These are phyloP conservation scores for Stigmatopora argus DNA, from an alignment of 2,113 vertebrate genomes.

Conservation along the genomic window DNA sequence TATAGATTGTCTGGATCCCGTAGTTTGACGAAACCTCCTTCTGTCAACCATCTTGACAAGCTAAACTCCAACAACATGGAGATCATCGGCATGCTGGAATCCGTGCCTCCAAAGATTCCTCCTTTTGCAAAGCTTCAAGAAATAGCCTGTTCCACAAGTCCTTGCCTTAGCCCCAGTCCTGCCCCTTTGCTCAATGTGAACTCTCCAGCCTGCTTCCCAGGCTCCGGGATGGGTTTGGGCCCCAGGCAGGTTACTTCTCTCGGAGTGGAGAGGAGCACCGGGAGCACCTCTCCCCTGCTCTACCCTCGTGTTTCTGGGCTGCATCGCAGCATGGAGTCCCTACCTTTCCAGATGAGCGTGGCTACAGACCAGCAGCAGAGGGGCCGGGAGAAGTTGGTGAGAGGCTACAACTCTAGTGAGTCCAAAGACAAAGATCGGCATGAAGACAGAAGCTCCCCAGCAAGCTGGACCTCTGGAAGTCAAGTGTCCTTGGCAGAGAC, in stretches of 20 bases:
- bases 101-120: slow-evolving; percentile 67
- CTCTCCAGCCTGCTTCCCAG: slow-evolving; percentile 84
- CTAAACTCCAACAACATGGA: slow-evolving; percentile 86
- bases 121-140: slow-evolving; percentile 79
- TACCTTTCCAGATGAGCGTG: slow-evolving; percentile 88
- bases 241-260: slow-evolving; percentile 62
- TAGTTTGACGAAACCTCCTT: slow-evolving; percentile 81
- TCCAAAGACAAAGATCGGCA: slow-evolving; percentile 53
- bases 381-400: slow-evolving; percentile 38
- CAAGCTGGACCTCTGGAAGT: slow-evolving; percentile 54
- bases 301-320: slow-evolving; percentile 85
- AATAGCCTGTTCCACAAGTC: slow-evolving; percentile 53
- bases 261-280: slow-evolving; percentile 45
- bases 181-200: slow-evolving; percentile 92
- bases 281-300: slow-evolving; percentile 75
- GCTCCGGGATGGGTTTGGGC: slow-evolving; percentile 78
- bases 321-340: slow-evolving; percentile 93
- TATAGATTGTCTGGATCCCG: slow-evolving; percentile 76
- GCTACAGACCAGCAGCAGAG: slow-evolving; percentile 65
- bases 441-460: slow-evolving; percentile 50
- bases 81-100: slow-evolving; percentile 57
- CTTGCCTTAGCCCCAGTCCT: slow-evolving; percentile 86
- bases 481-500: slow-evolving; percentile 48
- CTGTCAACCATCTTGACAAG: slow-evolving; percentile 83
- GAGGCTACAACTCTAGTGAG: slow-evolving; percentile 44